Percentiles rank a stretch among this genome's conserved stretches.
Conservation (phyloP, 2,888 invertebrate genomes). For the Nephrotoma guestfalica region DNA sequence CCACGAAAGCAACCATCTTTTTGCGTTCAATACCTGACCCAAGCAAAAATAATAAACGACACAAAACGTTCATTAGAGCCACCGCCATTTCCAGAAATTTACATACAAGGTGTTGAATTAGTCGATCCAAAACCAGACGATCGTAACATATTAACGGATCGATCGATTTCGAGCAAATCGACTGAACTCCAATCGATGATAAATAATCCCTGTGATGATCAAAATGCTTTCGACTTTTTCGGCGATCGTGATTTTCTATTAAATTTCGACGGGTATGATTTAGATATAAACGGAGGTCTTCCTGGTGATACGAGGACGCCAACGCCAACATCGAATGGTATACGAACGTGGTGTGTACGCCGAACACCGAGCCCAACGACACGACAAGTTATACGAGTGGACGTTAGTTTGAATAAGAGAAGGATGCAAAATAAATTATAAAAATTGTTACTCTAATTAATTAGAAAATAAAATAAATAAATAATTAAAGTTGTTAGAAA, state of each 20-base stretch:
- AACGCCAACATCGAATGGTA: background rate
- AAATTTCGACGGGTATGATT: slow-evolving; percentile 8
- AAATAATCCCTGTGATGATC: background rate
- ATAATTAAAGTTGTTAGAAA: background rate
- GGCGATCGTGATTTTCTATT: background rate
- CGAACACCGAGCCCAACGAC: slow-evolving; percentile 6
- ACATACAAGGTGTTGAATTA: background rate
- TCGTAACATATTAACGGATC: background rate
- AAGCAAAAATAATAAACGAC: background rate
- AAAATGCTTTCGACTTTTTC: background rate
- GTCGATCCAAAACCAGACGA: background rate
- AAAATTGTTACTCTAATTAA: background rate
- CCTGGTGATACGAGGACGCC: slow-evolving; percentile 6
- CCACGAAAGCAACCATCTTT: slow-evolving; percentile 7
- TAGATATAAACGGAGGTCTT: slow-evolving; percentile 6
- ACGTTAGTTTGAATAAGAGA: slow-evolving; percentile 5
- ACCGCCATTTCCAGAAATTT: background rate
- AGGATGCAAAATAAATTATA: background rate
- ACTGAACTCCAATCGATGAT: background rate
- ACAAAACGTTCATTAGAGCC: background rate
- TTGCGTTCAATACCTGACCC: slow-evolving; percentile 7
- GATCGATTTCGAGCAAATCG: background rate
- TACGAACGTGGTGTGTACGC: background rate
- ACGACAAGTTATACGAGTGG: slow-evolving; percentile 5
- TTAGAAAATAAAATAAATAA: background rate